These are phyloP conservation scores for Heliconius himera DNA, from an alignment of 1,140 invertebrate species.

Conservation along the genomic window DNA sequence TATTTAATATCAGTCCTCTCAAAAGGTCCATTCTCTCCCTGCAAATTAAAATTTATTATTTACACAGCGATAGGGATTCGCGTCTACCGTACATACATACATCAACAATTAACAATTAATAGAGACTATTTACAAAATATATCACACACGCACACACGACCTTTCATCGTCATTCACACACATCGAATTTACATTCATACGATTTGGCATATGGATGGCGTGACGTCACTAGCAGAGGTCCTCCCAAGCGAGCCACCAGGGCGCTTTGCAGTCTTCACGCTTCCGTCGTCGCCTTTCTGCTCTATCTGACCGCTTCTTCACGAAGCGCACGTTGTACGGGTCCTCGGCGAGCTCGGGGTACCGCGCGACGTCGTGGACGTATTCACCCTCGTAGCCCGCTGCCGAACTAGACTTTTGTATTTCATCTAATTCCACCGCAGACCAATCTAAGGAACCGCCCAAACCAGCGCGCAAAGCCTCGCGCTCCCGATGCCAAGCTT, in stretches of 20 bases:
- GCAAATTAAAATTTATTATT: slow-evolving; percentile 81
- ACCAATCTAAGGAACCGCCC: slow-evolving; percentile 88
- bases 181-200: slow-evolving; percentile 67
- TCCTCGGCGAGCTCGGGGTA: slow-evolving; percentile 97
- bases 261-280: slow-evolving; percentile 70
- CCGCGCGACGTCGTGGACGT: slow-evolving; percentile 92
- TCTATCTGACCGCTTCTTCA: slow-evolving; percentile 88
- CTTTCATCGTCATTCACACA: slow-evolving; percentile 68
- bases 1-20: slow-evolving; percentile 81
- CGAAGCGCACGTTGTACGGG: slow-evolving; percentile 95
- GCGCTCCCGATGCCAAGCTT: slow-evolving; percentile 95
- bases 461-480: slow-evolving; percentile 91
- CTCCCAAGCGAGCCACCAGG: slow-evolving; percentile 73
- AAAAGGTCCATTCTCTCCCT: slow-evolving; percentile 81
- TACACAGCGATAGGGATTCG: slow-evolving; percentile 81
- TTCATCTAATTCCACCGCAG: slow-evolving; percentile 91
- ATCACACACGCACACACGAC: slow-evolving; percentile 62
- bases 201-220: slow-evolving; percentile 79
- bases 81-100: slow-evolving; percentile 80
- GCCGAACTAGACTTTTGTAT: slow-evolving; percentile 92
- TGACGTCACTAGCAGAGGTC: slow-evolving; percentile 74
- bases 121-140: slow-evolving; percentile 81
- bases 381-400: slow-evolving; percentile 93
- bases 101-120: slow-evolving; percentile 82
- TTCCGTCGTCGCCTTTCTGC: slow-evolving; percentile 85